A percentile compares a stretch with the other conserved stretches of the same genome.
phyloP scores from a whole-genome alignment of 1,140 invertebrate species.

The Papilio machaon region DNA sequence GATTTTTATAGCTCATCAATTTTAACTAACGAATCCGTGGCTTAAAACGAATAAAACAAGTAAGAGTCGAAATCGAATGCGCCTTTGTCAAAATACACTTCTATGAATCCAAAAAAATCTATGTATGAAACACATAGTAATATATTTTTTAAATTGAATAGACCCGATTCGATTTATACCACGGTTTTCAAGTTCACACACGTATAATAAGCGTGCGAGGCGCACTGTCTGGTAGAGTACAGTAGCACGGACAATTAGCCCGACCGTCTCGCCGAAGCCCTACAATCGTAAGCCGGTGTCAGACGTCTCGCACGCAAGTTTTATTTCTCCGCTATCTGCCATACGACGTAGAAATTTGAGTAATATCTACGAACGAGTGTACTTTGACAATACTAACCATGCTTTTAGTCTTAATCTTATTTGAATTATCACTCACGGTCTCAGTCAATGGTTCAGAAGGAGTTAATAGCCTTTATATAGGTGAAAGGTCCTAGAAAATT shows the following conservation, averaged over 20 bases:
- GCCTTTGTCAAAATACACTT: background rate
- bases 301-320: slow-evolving; percentile 65
- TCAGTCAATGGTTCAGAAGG: no score
- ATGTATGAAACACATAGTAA: no score
- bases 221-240: slow-evolving; percentile 38
- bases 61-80: no score
- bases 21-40: background rate
- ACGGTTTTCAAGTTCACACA: background rate
- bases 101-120: background rate
- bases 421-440: no score
- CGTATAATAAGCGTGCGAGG: slow-evolving; percentile 38
- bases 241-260: slow-evolving; percentile 62
- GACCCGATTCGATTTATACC: background rate
- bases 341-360: slow-evolving; percentile 16
- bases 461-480: no score
- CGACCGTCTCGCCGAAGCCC: slow-evolving; percentile 69
- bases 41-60: no score
- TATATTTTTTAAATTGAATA: background rate
- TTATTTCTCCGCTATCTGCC: slow-evolving; percentile 56
- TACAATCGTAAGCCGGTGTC: slow-evolving; percentile 66
- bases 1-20: background rate
- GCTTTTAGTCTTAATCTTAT: no score
- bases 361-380: background rate
- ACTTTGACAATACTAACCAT: no score
- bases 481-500: no score